Evolutionary conservation across 2,797 vertebrate genomes (phyloP), one percentile per base, ranked within the genome.

Genomic region (Calcarius lapponicus): DNA sequence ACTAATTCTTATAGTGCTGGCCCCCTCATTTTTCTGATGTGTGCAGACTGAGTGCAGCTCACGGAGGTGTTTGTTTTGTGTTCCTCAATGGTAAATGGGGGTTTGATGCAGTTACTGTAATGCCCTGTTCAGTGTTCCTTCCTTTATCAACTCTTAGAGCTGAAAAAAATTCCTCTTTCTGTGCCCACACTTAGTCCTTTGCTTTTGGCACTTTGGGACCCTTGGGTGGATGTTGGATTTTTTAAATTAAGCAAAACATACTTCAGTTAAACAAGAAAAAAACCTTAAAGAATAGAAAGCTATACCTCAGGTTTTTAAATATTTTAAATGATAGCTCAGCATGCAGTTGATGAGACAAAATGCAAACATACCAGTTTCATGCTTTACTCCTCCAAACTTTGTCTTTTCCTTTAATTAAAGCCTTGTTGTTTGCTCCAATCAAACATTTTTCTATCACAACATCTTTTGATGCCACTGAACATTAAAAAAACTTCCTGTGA

Each of bases 91-190:
- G n/a, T n/a, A 60, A 92, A 57, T 66, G 53, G 45, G 40, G 28
- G 32, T 82, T 76, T 50, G 80, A 64, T 87, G 79, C 92, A 93
- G 76, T 93, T 92, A 36, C 67, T 86, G 25, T n/a, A 95, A 57
- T 61, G 84, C 43, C 71, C 51, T 50, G 5, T 26, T 90, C 53
- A 9, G 73, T 76, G 61, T 51, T 74, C 60, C 25, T 67, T 76
- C n/a, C 67, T 82, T 92, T 74, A 56, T 80, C 64, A 67, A 4
- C 53, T 80, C n/a, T 5, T 31, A 1, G 53, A 43, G 78, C 28
- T 54, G 21, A 21, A 80, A 70, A 70, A 90, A 81, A 42, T 11
- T 13, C 32, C 42, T 82, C 32, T 71, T 81, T 81, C 29, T 29
- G 2, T 89, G 80, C 78, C 67, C 42, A 26, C 81, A 7, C 29